A percentile compares a stretch with the other conserved stretches of the same genome.
Conservation (phyloP, 2,888 invertebrate genomes). For the Nycteola revayana region DNA sequence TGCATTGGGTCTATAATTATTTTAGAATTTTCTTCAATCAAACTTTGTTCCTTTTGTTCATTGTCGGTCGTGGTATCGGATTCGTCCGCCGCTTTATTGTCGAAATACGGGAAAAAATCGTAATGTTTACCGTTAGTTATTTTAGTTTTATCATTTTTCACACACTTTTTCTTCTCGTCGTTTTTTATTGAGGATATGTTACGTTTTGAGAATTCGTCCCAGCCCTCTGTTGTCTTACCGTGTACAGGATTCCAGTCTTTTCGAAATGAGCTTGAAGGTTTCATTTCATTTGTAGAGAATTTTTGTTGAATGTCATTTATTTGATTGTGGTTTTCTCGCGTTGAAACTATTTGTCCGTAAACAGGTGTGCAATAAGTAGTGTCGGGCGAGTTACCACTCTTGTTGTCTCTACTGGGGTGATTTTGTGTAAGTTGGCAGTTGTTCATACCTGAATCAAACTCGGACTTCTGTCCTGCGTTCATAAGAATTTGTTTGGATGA, state of each 20-base stretch:
- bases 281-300: conserved; percentile 58
- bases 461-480: conserved; percentile 75
- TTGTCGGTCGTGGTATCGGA: conserved; percentile 24
- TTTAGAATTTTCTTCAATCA: conserved; percentile 66
- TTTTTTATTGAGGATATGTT: conserved; percentile 65
- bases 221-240: conserved; percentile 60
- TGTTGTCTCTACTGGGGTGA: conserved; percentile 45
- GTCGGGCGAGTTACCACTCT: conserved; percentile 52
- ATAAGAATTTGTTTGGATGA: conserved; percentile 75
- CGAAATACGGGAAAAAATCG: conserved; percentile 73
- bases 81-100: conserved; percentile 60
- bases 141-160: conserved; percentile 55
- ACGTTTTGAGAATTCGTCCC: conserved; percentile 71
- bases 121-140: conserved; percentile 70
- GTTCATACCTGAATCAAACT: conserved; percentile 77
- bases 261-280: conserved; percentile 70
- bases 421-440: conserved; percentile 68
- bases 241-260: conserved; percentile 64
- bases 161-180: conserved; percentile 52
- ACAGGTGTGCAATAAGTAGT: conserved; percentile 75
- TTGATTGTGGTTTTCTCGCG: conserved; percentile 73
- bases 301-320: conserved; percentile 76
- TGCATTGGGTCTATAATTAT: conserved; percentile 79
- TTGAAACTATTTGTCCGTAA: conserved; percentile 75
- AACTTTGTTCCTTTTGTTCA: conserved; percentile 30